A percentile compares a stretch with the other conserved stretches of the same genome.
Evolutionary conservation across 2,888 invertebrate genomes (phyloP).

Genomic region (Pseudococcus longispinus): DNA sequence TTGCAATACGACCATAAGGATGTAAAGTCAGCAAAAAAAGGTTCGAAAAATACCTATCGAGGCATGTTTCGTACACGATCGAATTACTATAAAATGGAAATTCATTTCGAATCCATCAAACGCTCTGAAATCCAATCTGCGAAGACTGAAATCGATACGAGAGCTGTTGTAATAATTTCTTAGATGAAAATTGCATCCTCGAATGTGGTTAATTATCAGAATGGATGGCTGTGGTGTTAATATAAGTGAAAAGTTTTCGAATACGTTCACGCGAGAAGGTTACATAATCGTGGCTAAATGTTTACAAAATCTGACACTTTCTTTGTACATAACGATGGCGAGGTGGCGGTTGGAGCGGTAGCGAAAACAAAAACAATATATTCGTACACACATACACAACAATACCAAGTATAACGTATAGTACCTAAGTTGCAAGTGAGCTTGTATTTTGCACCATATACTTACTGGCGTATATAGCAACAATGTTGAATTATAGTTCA

Average conservation of each 20-base stretch:
- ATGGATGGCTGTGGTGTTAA: not conserved
- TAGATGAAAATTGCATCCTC: not conserved
- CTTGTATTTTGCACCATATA: not conserved
- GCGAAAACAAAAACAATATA: not conserved
- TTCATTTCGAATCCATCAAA: no score
- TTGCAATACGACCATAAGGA: not conserved
- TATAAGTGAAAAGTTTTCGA: not conserved
- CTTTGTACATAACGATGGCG: not conserved
- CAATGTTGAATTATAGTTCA: conserved; percentile 32
- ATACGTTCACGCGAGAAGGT: not conserved
- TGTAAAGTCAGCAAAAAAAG: not conserved
- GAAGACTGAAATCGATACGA: not conserved
- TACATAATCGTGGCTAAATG: not conserved
- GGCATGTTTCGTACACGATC: no score
- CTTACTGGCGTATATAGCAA: not conserved
- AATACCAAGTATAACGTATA: not conserved
- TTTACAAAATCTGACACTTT: conserved; percentile 1
- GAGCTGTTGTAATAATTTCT: not conserved
- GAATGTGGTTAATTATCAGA: not conserved
- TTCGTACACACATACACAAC: not conserved
- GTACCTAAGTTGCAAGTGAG: not conserved
- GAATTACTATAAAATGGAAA: no score
- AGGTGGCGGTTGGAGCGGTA: not conserved
- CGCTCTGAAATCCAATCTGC: no score
- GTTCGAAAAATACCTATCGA: not conserved